phyloP scores from a whole-genome alignment of 2,888 invertebrate genomes.

The Phragmatobia fuliginosa region DNA sequence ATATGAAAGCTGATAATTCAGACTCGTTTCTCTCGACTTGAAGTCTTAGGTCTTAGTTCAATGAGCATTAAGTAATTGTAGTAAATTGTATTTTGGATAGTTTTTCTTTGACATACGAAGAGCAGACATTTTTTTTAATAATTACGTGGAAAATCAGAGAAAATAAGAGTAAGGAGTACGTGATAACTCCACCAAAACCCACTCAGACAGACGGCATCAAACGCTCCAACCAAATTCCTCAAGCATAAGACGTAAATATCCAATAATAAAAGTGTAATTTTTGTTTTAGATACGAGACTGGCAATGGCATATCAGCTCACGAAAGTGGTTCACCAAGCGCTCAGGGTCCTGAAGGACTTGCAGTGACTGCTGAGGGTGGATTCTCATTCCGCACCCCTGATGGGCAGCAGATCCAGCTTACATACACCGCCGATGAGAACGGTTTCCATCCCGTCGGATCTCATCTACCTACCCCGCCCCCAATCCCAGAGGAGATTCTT shows the following conservation, averaged over 20 bases:
- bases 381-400: slow-evolving; percentile 90
- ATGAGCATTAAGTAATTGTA: too few species aligned
- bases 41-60: too few species aligned
- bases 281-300: slow-evolving; percentile 87
- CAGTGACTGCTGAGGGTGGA: slow-evolving; percentile 88
- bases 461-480: slow-evolving; percentile 88
- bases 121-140: too few species aligned
- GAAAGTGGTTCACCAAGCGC: slow-evolving; percentile 87
- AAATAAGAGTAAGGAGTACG: too few species aligned
- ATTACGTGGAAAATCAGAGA: too few species aligned
- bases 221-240: not conserved
- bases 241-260: not conserved
- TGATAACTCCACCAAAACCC: too few species aligned
- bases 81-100: too few species aligned
- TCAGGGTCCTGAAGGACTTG: slow-evolving; percentile 83
- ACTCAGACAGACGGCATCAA: too few species aligned
- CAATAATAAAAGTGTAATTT: not conserved
- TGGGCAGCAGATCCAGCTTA: slow-evolving; percentile 88
- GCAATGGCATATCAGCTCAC: slow-evolving; percentile 88
- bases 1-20: too few species aligned
- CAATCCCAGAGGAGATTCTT: slow-evolving; percentile 83
- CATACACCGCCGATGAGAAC: slow-evolving; percentile 91
- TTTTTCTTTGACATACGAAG: too few species aligned
- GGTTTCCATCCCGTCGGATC: slow-evolving; percentile 89
- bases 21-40: too few species aligned